phyloP scores from a whole-genome alignment of 2,113 vertebrate species.

The Dinomys branickii region DNA sequence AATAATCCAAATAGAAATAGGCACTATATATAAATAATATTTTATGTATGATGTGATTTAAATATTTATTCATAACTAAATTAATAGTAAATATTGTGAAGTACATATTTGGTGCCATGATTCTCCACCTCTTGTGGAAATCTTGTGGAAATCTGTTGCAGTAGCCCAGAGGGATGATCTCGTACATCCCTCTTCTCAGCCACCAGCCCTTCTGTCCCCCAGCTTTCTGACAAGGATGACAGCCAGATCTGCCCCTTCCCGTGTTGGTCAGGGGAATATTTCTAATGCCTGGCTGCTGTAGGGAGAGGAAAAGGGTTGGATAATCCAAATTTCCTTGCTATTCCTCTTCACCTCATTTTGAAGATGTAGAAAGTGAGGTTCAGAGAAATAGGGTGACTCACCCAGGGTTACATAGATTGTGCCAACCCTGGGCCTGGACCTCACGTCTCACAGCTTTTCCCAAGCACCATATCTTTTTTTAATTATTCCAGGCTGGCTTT shows the following conservation, averaged over 20 bases:
- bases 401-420: not conserved
- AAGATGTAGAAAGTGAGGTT: not conserved
- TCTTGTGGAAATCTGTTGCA: not conserved
- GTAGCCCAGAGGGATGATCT: not conserved
- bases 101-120: not conserved
- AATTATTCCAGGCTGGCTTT: constrained; percentile 20
- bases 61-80: constrained; percentile 30
- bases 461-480: not conserved
- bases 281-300: not conserved
- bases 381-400: not conserved
- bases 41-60: not conserved
- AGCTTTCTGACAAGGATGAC: not conserved
- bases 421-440: not conserved
- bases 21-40: not conserved
- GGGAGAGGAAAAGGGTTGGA: not conserved
- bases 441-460: not conserved
- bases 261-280: not conserved
- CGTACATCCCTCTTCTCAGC: not conserved
- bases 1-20: constrained; percentile 43
- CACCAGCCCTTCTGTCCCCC: not conserved
- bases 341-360: not conserved
- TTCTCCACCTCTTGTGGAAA: not conserved
- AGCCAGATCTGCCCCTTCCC: not conserved
- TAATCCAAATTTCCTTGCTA: not conserved
- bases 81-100: constrained; percentile 24